phyloP scores from a whole-genome alignment of 2,888 invertebrate species.

The Dendrolimus houi region DNA sequence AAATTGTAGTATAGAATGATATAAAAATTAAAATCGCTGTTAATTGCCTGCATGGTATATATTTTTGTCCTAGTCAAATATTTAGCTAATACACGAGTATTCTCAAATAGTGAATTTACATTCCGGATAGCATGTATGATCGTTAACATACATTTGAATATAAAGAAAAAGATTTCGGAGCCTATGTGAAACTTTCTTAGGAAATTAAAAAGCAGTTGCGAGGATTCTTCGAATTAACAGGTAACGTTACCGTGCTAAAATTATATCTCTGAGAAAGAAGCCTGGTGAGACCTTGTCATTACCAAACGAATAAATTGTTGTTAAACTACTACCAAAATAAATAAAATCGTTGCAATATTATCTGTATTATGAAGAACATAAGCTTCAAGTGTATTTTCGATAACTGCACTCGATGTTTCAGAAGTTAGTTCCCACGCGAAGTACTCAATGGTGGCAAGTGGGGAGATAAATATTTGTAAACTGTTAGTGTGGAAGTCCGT shows the following conservation, averaged over 20 bases:
- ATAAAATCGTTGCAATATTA: not conserved
- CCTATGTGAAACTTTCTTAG: constrained; percentile 3
- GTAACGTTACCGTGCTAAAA: constrained; percentile 43
- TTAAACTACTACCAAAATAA: not conserved
- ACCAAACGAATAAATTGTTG: constrained; percentile 6
- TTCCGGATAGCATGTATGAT: too few relatives aligned
- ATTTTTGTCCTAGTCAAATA: constrained; percentile 26
- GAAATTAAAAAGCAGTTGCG: constrained; percentile 13
- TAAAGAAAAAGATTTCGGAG: too few relatives aligned
- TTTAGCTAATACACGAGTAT: constrained; percentile 4
- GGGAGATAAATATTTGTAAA: constrained; percentile 68
- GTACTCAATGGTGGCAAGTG: constrained; percentile 53
- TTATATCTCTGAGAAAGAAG: constrained; percentile 40
- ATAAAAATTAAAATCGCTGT: constrained; percentile 15
- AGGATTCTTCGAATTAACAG: constrained; percentile 30
- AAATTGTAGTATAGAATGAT: too few relatives aligned
- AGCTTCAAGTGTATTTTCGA: constrained; percentile 5
- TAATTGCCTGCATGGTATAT: constrained; percentile 24
- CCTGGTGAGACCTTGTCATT: constrained; percentile 16
- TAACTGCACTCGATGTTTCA: constrained; percentile 8
- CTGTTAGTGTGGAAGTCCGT: constrained; percentile 32
- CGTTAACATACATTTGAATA: too few relatives aligned
- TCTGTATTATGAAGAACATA: not conserved
- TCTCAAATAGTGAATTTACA: too few relatives aligned
- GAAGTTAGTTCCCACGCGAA: constrained; percentile 60